Base-by-base conservation (phyloP, 1,140 invertebrate species). In the Eueides isabella region DNA sequence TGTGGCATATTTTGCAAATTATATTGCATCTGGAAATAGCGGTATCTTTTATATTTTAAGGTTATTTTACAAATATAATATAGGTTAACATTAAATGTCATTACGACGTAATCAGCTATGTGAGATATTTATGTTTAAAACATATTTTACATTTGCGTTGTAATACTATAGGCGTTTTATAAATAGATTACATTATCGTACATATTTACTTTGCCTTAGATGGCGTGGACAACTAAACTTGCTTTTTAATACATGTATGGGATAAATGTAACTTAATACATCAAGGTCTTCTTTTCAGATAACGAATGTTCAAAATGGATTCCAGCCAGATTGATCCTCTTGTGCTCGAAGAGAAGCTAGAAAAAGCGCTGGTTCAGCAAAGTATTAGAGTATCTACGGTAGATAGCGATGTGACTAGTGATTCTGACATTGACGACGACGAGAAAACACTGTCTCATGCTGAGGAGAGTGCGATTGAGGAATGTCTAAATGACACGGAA, bases 401-500 rank as follows among this genome's bases (percentile, higher is more conserved):
- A 44, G 41, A 16, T 19, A 44, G 41, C 7, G 41, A 44, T 7
- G 41, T 44, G n/a, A n/a, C n/a, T n/a, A 16, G n/a, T 44, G n/a
- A 0, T 44, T n/a, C 41, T 44, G 41, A 44, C 16, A 9, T 7
- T 5, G n/a, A 19, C n/a, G n/a, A 5, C 0, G 7, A n/a, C n/a
- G 6, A 44, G 41, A 19, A 14, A 9, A 16, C 41, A 44, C 41
- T 44, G 41, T 44, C 16, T 44, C 41, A 44, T 19, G 41, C 41
- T 44, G 41, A 44, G n/a, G 41, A 44, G 41, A 44, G 41, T 44
- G 41, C 41, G 6, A 44, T 44, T 19, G 41, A 44, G n/a, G 41
- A 44, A 19, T 44, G n/a, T 19, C 6, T 44, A 0, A 44, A 44
- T 19, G 41, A 44, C 6, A 44, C 41, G n/a, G 41, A 44, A 19